These are phyloP conservation scores for Nasonia oneida DNA, from an alignment of 2,888 invertebrate genomes.

Conservation along the genomic window DNA sequence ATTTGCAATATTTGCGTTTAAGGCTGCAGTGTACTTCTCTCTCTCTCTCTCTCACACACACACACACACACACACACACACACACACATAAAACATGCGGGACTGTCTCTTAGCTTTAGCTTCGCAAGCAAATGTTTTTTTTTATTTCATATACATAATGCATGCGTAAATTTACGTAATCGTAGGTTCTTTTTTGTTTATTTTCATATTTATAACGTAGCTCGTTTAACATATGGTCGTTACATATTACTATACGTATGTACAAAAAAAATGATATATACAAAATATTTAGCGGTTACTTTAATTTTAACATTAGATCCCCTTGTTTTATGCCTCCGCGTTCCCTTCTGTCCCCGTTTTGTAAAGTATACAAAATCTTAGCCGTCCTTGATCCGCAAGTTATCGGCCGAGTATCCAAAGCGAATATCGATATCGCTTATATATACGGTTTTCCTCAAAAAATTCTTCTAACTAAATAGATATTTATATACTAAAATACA, in stretches of 20 bases:
- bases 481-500: slow-evolving; percentile 39
- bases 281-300: slow-evolving; percentile 67
- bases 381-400: slow-evolving; percentile 35
- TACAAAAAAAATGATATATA: slow-evolving; percentile 74
- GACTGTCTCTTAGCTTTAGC: slow-evolving; percentile 7
- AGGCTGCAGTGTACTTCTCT: slow-evolving; percentile 43
- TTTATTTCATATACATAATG: slow-evolving; percentile 52
- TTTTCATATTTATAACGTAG: slow-evolving; percentile 63
- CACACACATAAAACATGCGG: slow-evolving; percentile 3
- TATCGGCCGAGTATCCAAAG: slow-evolving; percentile 17
- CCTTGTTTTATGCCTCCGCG: slow-evolving; percentile 42
- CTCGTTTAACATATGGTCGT: slow-evolving; percentile 60
- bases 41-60: slow-evolving; percentile 44
- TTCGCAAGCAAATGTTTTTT: slow-evolving; percentile 26
- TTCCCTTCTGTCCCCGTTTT: slow-evolving; percentile 48
- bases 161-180: slow-evolving; percentile 44
- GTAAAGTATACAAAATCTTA: slow-evolving; percentile 49
- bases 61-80: not conserved
- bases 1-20: slow-evolving; percentile 52
- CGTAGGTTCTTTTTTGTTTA: slow-evolving; percentile 53
- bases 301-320: slow-evolving; percentile 52
- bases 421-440: slow-evolving; percentile 47
- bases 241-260: slow-evolving; percentile 71
- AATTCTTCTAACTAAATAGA: slow-evolving; percentile 50
- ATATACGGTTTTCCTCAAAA: slow-evolving; percentile 37